phyloP scores from a whole-genome alignment of 2,888 invertebrate genomes.

The Leptopterna dolabrata region DNA sequence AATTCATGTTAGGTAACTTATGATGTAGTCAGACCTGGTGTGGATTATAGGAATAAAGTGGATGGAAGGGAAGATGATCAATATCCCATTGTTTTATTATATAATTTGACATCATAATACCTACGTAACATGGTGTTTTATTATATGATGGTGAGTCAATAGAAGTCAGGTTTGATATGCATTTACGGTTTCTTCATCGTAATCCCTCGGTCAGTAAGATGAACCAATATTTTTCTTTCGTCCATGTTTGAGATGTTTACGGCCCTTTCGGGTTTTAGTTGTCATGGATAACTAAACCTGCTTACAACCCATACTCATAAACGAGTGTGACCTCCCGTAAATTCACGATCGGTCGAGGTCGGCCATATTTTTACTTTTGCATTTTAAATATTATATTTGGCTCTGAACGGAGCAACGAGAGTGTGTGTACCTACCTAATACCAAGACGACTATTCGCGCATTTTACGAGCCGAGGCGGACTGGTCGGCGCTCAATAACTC shows the following conservation, averaged over 20 bases:
- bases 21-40: too few relatives aligned
- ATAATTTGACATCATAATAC: background rate
- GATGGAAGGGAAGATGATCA: too few relatives aligned
- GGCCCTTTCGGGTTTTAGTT: too few relatives aligned
- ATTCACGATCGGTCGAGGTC: background rate
- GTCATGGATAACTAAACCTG: too few relatives aligned
- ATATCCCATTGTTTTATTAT: too few relatives aligned
- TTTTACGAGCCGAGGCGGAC: background rate
- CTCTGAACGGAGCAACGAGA: background rate
- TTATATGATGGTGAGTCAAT: background rate
- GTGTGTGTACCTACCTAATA: background rate
- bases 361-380: slow-evolving; percentile 5
- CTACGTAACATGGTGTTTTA: background rate
- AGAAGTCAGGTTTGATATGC: background rate
- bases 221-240: background rate
- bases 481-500: background rate
- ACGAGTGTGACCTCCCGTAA: slow-evolving; percentile 9
- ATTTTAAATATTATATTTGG: slow-evolving; percentile 38
- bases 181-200: background rate
- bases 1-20: too few relatives aligned
- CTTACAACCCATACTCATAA: background rate
- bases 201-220: background rate
- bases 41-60: too few relatives aligned
- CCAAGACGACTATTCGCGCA: background rate
- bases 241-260: too few relatives aligned